Percentiles rank a stretch among this genome's conserved stretches.
Conservation (phyloP, 2,888 invertebrate species). For the Acleris sparsana region DNA sequence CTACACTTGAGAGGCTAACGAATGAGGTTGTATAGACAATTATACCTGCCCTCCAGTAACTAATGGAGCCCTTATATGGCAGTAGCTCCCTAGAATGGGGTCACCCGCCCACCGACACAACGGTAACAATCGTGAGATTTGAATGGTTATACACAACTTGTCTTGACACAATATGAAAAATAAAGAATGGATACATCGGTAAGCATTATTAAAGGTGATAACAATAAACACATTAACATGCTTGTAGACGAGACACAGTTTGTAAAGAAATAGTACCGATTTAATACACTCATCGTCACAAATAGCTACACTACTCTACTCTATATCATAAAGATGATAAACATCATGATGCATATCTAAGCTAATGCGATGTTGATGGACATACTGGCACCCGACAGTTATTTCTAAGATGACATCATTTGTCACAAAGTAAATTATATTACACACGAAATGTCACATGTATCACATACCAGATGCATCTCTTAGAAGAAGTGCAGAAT, state of each 20-base stretch:
- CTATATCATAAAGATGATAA: conserved; percentile 15
- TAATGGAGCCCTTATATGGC: conserved; percentile 69
- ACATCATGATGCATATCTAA: conserved; percentile 27
- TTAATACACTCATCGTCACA: conserved; percentile 3
- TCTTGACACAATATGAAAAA: conserved; percentile 53
- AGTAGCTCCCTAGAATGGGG: conserved; percentile 57
- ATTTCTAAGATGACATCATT: conserved; percentile 30
- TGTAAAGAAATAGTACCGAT: conserved; percentile 5
- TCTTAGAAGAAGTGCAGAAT: conserved; percentile 16
- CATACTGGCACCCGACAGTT: conserved; percentile 19
- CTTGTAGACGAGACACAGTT: conserved; percentile 6
- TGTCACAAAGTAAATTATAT: conserved; percentile 27
- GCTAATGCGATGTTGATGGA: conserved; percentile 33
- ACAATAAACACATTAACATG: conserved; percentile 24
- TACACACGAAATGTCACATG: conserved; percentile 16
- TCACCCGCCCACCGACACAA: conserved; percentile 61
- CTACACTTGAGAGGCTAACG: conserved; percentile 37
- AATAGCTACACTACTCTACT: conserved; percentile 9
- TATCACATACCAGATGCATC: conserved; percentile 17
- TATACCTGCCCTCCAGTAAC: conserved; percentile 54
- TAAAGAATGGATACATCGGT: conserved; percentile 41
- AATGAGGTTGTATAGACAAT: conserved; percentile 55
- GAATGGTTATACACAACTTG: conserved; percentile 45
- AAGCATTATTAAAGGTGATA: conserved; percentile 32
- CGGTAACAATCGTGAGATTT: conserved; percentile 63